Evolutionary conservation across 2,797 vertebrate species (phyloP), one percentile per base, ranked within the genome.

Genomic region (Furcifer pardalis): DNA sequence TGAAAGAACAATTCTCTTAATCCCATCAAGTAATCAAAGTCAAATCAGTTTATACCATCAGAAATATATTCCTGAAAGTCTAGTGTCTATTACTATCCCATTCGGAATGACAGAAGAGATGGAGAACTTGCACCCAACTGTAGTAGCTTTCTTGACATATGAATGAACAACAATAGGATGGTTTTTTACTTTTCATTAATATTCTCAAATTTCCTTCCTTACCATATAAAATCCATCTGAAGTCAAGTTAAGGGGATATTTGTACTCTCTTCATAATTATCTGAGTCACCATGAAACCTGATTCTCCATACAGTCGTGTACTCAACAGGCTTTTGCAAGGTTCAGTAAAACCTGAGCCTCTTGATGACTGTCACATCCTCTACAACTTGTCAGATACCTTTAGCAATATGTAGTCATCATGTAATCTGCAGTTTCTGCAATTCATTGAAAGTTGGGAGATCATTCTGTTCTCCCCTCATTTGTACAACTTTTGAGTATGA

Each of bases 1-100:
- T 77, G 49, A 15, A 40, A 77, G n/a, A 73, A 37, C 32, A 65
- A 79, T 56, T 25, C n/a, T 52, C 37, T 10, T 49, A n/a, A 30
- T 37, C 7, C 7, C 49, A 84, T 42, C 17, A 78, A 89, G 82
- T 89, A 76, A 80, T 80, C 81, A 25, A 63, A 15, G 85, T 71
- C 59, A 86, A 32, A n/a, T 82, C 79, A 66, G 9, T 72, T 66
- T 83, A 10, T 81, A 88, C 27, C 75, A 83, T 32, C 25, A 72
- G 35, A 59, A n/a, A n/a, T n/a, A n/a, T n/a, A n/a, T n/a, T n/a
- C n/a, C n/a, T n/a, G n/a, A n/a, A n/a, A n/a, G n/a, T n/a, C n/a
- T n/a, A n/a, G n/a, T n/a, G n/a, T n/a, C n/a, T n/a, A n/a, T n/a
- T n/a, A n/a, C n/a, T n/a, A n/a, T n/a, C n/a, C n/a, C n/a, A n/a